These are phyloP conservation scores for Lithobates sylvaticus DNA, from an alignment of 2,797 vertebrate species.

Conservation along the genomic window DNA sequence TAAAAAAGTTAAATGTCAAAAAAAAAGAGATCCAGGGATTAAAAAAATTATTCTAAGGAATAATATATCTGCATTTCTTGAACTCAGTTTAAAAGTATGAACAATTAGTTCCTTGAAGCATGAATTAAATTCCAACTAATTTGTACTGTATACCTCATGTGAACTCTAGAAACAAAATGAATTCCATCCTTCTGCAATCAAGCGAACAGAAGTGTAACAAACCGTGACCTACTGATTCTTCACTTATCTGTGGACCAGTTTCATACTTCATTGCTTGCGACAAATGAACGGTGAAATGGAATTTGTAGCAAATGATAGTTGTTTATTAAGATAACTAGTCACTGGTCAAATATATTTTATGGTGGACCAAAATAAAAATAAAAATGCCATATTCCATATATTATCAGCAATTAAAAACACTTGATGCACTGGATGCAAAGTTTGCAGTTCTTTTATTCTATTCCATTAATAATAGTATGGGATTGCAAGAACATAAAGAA, in stretches of 20 bases:
- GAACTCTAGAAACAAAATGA: conserved; percentile 41
- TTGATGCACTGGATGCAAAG: not conserved
- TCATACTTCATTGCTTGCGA: conserved; percentile 46
- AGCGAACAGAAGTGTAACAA: conserved; percentile 44
- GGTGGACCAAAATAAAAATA: not conserved
- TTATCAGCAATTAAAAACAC: no score
- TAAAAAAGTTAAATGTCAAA: no score
- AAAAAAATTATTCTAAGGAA: no score
- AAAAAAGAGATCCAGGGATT: no score
- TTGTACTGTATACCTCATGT: conserved; percentile 27
- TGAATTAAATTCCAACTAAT: conserved; percentile 28
- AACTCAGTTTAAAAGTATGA: no score
- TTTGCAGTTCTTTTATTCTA: no score
- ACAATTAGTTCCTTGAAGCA: not conserved
- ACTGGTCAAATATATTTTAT: conserved; percentile 36
- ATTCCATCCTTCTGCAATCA: conserved; percentile 49
- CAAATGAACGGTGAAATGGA: conserved; percentile 60
- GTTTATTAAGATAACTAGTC: conserved; percentile 33
- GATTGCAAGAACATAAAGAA: not conserved
- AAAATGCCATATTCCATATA: conserved; percentile 6
- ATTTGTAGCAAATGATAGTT: conserved; percentile 51
- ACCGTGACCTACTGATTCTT: conserved; percentile 34
- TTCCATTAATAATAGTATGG: no score
- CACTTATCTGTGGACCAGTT: conserved; percentile 50
- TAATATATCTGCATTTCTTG: no score